phyloP scores from a whole-genome alignment of 2,113 vertebrate species.

The Phodopus roborovskii region DNA sequence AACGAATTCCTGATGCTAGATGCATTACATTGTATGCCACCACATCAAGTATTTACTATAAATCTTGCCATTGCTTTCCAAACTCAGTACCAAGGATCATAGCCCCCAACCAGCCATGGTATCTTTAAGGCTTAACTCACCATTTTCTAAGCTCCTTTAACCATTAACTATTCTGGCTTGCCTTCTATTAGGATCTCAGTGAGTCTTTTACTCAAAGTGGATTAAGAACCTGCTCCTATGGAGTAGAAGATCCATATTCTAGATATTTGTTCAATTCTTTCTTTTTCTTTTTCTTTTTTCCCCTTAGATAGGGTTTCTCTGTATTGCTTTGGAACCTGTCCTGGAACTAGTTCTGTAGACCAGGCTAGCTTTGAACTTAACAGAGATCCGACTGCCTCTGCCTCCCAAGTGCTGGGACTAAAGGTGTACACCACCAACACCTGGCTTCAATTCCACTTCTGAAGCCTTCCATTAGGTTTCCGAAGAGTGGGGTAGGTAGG shows the following conservation, averaged over 20 bases:
- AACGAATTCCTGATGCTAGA: not conserved
- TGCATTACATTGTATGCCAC: not conserved
- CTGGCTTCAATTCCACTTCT: not conserved
- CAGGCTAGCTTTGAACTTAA: too few species aligned
- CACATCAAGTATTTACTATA: not conserved
- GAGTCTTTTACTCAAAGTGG: conserved; percentile 45
- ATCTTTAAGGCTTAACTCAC: conserved; percentile 49
- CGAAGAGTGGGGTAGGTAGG: conserved; percentile 7
- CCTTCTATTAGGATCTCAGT: conserved; percentile 40
- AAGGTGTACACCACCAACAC: too few species aligned
- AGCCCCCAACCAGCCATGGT: not conserved
- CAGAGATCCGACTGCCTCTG: too few species aligned
- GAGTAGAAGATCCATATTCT: conserved; percentile 7
- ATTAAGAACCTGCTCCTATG: not conserved
- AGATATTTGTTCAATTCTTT: not conserved
- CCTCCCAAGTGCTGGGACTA: too few species aligned
- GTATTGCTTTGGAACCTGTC: too few species aligned
- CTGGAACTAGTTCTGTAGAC: too few species aligned
- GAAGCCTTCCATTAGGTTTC: conserved; percentile 28
- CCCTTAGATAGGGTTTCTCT: too few species aligned
- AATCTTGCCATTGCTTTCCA: conserved; percentile 50
- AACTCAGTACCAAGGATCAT: conserved; percentile 11
- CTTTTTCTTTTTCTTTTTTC: too few species aligned
- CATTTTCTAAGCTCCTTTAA: conserved; percentile 47
- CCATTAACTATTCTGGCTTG: not conserved